Percentiles rank a stretch among this genome's conserved stretches.
These are phyloP conservation scores for Bhutanitis thaidina DNA, from an alignment of 2,888 invertebrate species.

Conservation along the genomic window DNA sequence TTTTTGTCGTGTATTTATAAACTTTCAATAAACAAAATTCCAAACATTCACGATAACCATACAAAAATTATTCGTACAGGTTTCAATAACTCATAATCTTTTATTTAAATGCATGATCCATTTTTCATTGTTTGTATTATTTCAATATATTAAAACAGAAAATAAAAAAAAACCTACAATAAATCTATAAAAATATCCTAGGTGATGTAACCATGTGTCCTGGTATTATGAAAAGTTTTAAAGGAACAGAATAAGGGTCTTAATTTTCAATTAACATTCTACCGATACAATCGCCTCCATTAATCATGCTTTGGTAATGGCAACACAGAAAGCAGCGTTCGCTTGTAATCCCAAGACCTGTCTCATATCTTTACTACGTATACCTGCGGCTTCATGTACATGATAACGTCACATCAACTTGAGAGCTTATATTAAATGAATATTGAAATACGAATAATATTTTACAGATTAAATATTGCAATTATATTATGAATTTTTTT, in stretches of 20 bases:
- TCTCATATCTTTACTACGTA: constrained; percentile 26
- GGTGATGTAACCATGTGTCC: too few relatives aligned
- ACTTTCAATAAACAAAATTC: too few relatives aligned
- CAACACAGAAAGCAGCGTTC: constrained; percentile 44
- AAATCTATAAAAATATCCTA: too few relatives aligned
- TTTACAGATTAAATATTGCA: constrained; percentile 8
- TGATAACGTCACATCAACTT: constrained; percentile 16
- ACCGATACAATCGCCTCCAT: constrained; percentile 44
- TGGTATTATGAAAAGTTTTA: constrained; percentile 8
- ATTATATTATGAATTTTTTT: neutral
- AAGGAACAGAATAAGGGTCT: constrained; percentile 23
- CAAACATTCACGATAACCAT: too few relatives aligned
- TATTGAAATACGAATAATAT: neutral
- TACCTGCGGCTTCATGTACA: constrained; percentile 10
- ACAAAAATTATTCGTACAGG: too few relatives aligned
- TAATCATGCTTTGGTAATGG: constrained; percentile 51
- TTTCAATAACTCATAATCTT: too few relatives aligned
- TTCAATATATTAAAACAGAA: too few relatives aligned
- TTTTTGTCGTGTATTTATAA: too few relatives aligned
- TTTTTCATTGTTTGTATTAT: too few relatives aligned
- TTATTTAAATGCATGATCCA: too few relatives aligned
- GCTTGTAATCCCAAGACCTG: constrained; percentile 41
- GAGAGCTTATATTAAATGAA: constrained; percentile 13
- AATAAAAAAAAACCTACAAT: too few relatives aligned
- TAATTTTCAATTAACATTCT: constrained; percentile 53